Evolutionary conservation across 2,888 invertebrate genomes (phyloP), one percentile per base, ranked within the genome.

Genomic region (Selenia dentaria): DNA sequence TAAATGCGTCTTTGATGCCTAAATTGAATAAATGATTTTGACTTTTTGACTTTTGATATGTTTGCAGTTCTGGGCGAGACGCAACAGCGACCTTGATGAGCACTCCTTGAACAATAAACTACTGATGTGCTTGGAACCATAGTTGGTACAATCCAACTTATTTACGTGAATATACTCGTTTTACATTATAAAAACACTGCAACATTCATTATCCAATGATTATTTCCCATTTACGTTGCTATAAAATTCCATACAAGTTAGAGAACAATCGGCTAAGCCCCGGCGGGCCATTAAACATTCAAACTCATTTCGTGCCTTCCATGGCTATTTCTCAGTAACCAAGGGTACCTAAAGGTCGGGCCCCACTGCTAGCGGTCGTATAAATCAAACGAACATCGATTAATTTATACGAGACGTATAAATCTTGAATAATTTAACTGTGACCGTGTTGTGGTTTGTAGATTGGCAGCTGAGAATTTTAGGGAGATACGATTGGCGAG

Each of bases 221-320:
- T 24, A 32, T 38, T 14, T 10, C 32, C 25, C 27, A 45, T 29
- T 29, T 45, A 10, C 3, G 12, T 32, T 24, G 24, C 47, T 47
- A 36, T 2, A 37, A 47, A 33, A 47, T 47, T 47, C 47, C 36
- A 47, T 47, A 24, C 36, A 47, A 47, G 26, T 41, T 37, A 24
- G 16, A 28, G 6, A 24, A 22, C 40, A 20, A 33, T 36, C 46
- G 24, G 8, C 34, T 25, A n/a, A 27, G 2, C 25, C 34, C 16
- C 46, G 6, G 13, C 25, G 25, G 35, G n/a, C 2, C 31, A 36
- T 47, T 37, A 14, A 47, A 35, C 10, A 47, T 47, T 47, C 41
- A 41, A 33, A 28, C 47, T 28, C 46, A 40, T 22, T 22, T 22
- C 22, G 8, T 25, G 10, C 25, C 2, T 41, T 41, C 27, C 36